Conservation (phyloP, 2,888 invertebrate species). For the Diarsia mendica region DNA sequence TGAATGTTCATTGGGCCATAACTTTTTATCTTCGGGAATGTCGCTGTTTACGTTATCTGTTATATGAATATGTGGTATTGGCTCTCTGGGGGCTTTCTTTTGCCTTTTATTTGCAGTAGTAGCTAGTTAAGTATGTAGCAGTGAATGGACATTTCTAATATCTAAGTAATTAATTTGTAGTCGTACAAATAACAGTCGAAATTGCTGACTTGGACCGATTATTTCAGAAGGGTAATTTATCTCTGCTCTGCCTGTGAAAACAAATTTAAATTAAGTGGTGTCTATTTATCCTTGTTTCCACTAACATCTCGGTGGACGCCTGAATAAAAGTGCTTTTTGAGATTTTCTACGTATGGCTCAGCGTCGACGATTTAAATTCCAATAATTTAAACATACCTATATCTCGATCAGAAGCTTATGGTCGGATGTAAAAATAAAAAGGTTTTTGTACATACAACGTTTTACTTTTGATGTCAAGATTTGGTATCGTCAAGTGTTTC, state of each 20-base stretch:
- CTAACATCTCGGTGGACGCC: not conserved
- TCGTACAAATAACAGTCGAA: not conserved
- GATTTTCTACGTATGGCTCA: not conserved
- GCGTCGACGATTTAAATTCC: not conserved
- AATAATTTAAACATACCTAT: not conserved
- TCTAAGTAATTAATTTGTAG: not conserved
- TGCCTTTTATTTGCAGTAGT: not conserved
- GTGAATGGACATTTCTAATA: not conserved
- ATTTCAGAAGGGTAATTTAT: too few species aligned
- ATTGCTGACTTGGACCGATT: not conserved
- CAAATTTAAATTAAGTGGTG: not conserved
- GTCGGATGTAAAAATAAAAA: too few species aligned
- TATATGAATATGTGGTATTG: constrained; percentile 35
- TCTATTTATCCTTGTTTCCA: too few species aligned
- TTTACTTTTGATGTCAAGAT: not conserved
- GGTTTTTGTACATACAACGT: too few species aligned
- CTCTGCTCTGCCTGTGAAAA: not conserved
- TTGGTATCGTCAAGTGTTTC: not conserved
- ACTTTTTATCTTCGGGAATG: constrained; percentile 53
- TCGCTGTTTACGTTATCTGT: constrained; percentile 26
- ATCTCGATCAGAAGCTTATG: too few species aligned
- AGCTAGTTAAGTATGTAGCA: not conserved
- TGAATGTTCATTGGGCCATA: constrained; percentile 42
- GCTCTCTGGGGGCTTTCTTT: not conserved
- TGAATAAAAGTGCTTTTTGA: not conserved